Percentiles rank a stretch among this genome's conserved stretches.
phyloP scores from a whole-genome alignment of 2,797 vertebrate genomes.

The Trachops cirrhosus region DNA sequence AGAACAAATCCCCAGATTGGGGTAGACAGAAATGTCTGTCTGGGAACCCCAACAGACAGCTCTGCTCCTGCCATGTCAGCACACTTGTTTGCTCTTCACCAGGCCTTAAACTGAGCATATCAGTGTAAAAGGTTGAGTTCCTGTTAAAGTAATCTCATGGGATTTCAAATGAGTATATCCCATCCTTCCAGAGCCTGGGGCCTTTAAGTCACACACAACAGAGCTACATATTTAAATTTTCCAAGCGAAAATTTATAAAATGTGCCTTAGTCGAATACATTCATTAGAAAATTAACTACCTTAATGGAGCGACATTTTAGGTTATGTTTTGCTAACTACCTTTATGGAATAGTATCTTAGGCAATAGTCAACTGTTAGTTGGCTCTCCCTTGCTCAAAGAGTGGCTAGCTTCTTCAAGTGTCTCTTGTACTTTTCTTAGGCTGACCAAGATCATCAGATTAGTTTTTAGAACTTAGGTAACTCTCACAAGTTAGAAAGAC shows the following conservation, averaged over 20 bases:
- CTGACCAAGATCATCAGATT: background rate
- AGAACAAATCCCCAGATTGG: background rate
- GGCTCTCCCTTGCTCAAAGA: background rate
- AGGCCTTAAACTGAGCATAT: background rate
- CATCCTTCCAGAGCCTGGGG: background rate
- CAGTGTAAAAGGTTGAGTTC: background rate
- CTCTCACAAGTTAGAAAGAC: background rate
- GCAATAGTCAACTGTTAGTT: background rate
- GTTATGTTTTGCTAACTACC: background rate
- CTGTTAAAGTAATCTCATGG: background rate
- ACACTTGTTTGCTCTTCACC: background rate
- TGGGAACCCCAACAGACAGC: background rate
- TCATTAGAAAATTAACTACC: background rate
- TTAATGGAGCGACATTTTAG: background rate
- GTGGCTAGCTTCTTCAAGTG: background rate
- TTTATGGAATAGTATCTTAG: background rate
- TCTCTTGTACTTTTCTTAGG: background rate
- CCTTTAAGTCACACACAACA: rapidly evolving
- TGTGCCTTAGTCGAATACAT: background rate
- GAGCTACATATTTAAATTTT: background rate
- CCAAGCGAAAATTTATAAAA: background rate
- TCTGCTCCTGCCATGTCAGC: background rate
- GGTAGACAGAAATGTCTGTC: background rate
- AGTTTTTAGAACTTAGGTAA: background rate
- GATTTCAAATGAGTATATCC: background rate